Conservation (phyloP, 2,113 vertebrate genomes). For the Mormyrus lacerda region DNA sequence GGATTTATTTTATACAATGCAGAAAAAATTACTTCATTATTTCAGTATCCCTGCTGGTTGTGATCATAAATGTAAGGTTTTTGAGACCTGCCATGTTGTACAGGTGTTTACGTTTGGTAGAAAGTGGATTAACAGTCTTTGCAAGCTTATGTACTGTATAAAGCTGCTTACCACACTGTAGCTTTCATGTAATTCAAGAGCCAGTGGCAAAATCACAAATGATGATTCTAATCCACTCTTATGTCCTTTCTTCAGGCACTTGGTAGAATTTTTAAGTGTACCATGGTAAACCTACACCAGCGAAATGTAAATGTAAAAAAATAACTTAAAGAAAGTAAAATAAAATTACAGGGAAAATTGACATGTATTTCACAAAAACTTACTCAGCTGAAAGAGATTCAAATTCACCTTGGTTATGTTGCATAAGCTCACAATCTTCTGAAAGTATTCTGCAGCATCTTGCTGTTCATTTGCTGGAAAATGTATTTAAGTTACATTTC, state of each 20-base stretch:
- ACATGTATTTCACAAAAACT: not conserved
- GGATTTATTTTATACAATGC: not conserved
- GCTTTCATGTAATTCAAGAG: not conserved
- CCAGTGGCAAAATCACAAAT: conserved; percentile 51
- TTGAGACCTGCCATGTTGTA: not conserved
- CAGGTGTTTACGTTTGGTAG: not conserved
- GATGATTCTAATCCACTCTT: not conserved
- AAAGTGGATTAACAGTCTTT: not conserved
- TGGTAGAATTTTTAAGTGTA: conserved; percentile 19
- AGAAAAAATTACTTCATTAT: not conserved
- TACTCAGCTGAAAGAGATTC: not conserved
- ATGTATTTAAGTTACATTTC: not conserved
- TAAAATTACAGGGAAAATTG: not conserved
- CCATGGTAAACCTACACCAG: conserved; percentile 35
- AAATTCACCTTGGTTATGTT: not conserved
- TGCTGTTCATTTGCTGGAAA: conserved; percentile 33
- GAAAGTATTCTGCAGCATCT: conserved; percentile 51
- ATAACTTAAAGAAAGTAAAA: not conserved
- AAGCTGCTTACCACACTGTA: conserved; percentile 44
- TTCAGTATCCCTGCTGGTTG: too few relatives aligned
- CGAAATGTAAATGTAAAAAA: not conserved
- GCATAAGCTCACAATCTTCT: conserved; percentile 42
- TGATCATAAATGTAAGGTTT: not conserved
- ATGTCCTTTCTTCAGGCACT: conserved; percentile 24
- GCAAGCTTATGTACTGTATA: not conserved